phyloP scores from a whole-genome alignment of 2,797 vertebrate species.

The Tenualosa ilisha region DNA sequence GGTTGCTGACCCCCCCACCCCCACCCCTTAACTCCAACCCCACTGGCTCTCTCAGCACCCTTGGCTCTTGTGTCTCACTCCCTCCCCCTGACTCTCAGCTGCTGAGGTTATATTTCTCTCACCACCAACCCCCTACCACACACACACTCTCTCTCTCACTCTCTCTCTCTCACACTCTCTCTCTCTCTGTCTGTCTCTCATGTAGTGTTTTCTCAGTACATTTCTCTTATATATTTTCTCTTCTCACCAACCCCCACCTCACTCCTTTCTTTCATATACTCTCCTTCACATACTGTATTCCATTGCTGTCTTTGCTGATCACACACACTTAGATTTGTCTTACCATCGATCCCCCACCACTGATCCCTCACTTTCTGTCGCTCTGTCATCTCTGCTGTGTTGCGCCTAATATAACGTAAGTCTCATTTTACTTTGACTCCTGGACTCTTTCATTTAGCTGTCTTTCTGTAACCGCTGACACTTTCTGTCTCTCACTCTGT shows the following conservation, averaged over 20 bases:
- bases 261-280: background rate
- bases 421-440: background rate
- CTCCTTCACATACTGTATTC: background rate
- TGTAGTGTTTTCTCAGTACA: background rate
- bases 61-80: no score
- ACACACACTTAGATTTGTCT: background rate
- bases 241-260: background rate
- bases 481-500: background rate
- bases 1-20: background rate
- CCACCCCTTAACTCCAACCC: constrained; percentile 5
- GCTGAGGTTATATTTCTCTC: constrained; percentile 6
- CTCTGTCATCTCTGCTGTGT: constrained; percentile 39
- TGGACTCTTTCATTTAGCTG: background rate
- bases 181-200: background rate
- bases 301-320: background rate
- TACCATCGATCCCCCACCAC: constrained; percentile 21
- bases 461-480: background rate
- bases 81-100: constrained; percentile 7
- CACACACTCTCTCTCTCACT: background rate
- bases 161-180: background rate
- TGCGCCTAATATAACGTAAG: background rate
- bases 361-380: constrained; percentile 28
- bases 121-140: background rate
- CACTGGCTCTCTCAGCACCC: constrained; percentile 15
- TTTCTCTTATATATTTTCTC: background rate